Evolutionary conservation across 1,140 invertebrate species (phyloP).

Genomic region (Eupeodes corollae): DNA sequence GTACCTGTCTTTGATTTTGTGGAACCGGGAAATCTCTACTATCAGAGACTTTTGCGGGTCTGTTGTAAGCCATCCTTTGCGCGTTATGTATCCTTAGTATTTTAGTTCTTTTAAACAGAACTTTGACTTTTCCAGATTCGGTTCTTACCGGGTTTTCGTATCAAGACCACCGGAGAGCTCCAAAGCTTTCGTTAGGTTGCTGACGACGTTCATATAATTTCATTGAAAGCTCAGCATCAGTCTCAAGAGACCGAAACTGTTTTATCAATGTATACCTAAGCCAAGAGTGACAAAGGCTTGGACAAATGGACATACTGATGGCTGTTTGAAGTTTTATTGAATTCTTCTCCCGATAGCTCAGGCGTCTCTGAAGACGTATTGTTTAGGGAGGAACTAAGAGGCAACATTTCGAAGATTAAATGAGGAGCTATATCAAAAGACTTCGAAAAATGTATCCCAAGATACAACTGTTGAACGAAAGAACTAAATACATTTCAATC

Average conservation of each 20-base stretch:
- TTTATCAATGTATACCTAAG: conserved; percentile 23
- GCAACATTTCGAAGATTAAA: neutral
- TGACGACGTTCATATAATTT: conserved; percentile 12
- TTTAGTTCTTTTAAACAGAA: conserved; percentile 23
- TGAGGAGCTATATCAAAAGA: conserved; percentile 7
- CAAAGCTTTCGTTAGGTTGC: too few relatives aligned
- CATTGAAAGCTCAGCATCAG: conserved; percentile 8
- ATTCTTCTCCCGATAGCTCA: too few relatives aligned
- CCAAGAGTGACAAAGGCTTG: neutral
- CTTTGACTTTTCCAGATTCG: conserved; percentile 37
- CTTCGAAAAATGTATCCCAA: conserved; percentile 5
- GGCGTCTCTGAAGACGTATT: too few relatives aligned
- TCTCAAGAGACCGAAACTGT: conserved; percentile 12
- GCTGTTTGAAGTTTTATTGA: too few relatives aligned
- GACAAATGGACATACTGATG: conserved; percentile 10
- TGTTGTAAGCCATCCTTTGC: conserved; percentile 2
- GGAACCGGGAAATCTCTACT: conserved; percentile 3
- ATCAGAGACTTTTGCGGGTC: conserved; percentile 10
- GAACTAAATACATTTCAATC: conserved; percentile 1
- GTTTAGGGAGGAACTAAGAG: neutral
- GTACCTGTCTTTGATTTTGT: conserved; percentile 16
- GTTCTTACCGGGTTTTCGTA: too few relatives aligned
- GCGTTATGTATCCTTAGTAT: conserved; percentile 5
- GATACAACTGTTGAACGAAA: conserved; percentile 3
- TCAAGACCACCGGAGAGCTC: too few relatives aligned